Evolutionary conservation across 2,888 invertebrate species (phyloP), one percentile per base, ranked within the genome.

Genomic region (Drosophila imparisetae): DNA sequence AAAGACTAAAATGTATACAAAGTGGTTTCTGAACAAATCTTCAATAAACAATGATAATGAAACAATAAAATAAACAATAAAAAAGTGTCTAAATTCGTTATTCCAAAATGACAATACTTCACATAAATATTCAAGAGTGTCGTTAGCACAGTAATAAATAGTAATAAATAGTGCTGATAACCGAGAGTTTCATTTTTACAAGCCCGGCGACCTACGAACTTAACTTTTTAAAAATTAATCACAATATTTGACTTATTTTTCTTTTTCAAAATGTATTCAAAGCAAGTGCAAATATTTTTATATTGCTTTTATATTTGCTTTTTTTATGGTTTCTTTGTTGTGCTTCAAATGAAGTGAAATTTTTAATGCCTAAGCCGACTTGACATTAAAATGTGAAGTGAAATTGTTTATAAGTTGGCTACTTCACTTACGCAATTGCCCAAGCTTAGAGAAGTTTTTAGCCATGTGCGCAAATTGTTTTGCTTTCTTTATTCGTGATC

Each of bases 381-480:
- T 36, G 52, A 32, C 50, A 54, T 61, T 58, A 61, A 73, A 60
- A 30, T 32, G 52, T 57, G n/a, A 38, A 73, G 74, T 65, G 69
- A 78, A 78, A 78, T 62, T 73, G 73, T 66, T 64, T 34, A 45
- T 59, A 69, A 73, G 36, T 30, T 66, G 42, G 21, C 13, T 38
- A 55, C 18, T 21, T n/a, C 13, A 15, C 6, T 60, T 69, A 27
- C 49, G 32, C 13, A 59, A 62, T 27, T 62, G 27, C 18, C 6
- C 2, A 32, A 64, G 52, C 38, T 61, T n/a, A 15, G 60, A 59
- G 58, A 65, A 57, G 50, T 53, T 49, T 60, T 73, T 50, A n/a
- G 27, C 36, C 50, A 58, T 4, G 52, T 59, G 38, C 24, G 29
- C 15, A 61, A 36, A 27, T 38, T 24, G 36, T 30, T 61, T 45